A percentile compares a stretch with the other conserved stretches of the same genome.
Conservation (phyloP, 2,888 invertebrate genomes). For the Ectemnius cavifrons region DNA sequence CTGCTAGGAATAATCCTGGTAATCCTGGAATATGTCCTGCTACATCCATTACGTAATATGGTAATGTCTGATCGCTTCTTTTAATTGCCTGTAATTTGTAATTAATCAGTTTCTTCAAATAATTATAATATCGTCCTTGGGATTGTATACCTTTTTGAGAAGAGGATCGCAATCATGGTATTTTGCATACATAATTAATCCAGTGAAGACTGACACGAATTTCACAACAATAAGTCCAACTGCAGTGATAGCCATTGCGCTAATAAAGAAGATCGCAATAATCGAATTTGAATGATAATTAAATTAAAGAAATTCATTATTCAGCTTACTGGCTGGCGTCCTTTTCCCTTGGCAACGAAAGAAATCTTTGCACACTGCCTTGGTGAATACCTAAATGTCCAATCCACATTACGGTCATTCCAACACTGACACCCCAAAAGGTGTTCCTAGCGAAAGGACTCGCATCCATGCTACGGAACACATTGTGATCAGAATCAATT, state of each 20-base stretch:
- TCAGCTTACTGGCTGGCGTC: conserved; percentile 79
- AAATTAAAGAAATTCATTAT: neutral
- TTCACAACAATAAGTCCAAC: conserved; percentile 81
- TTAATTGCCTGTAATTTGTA: neutral
- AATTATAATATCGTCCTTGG: too few relatives aligned
- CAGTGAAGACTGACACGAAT: conserved; percentile 80
- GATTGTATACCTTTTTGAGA: conserved; percentile 77
- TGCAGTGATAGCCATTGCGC: conserved; percentile 73
- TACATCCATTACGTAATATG: conserved; percentile 86
- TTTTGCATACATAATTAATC: conserved; percentile 82
- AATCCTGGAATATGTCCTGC: conserved; percentile 84
- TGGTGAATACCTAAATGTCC: conserved; percentile 81
- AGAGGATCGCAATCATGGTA: conserved; percentile 84
- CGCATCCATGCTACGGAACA: conserved; percentile 80
- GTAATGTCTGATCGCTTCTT: conserved; percentile 80
- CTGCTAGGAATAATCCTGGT: conserved; percentile 87
- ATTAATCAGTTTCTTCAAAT: too few relatives aligned
- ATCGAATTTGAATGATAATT: neutral
- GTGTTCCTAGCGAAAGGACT: conserved; percentile 82
- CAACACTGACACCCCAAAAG: conserved; percentile 82
- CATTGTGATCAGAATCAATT: neutral
- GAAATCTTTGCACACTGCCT: conserved; percentile 81
- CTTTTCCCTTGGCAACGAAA: conserved; percentile 81
- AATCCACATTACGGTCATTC: conserved; percentile 81
- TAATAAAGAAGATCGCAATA: conserved; percentile 47